Conservation (phyloP, 1,140 invertebrate species). For the Cylas formicarius region DNA sequence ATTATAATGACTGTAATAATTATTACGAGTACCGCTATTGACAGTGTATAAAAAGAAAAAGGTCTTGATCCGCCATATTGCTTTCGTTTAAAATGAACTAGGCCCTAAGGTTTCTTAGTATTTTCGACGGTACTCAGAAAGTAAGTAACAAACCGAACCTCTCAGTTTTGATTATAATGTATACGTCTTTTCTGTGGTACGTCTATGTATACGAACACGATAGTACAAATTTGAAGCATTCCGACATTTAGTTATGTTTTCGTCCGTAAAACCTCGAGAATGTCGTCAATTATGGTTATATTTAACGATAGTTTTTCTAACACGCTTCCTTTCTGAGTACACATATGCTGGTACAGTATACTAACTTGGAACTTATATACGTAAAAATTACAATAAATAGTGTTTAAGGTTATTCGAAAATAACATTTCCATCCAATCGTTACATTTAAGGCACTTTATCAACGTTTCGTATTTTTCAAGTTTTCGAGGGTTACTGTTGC, state of each 20-base stretch:
- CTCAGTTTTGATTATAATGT: neutral
- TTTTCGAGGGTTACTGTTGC: conserved; percentile 8
- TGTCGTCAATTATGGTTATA: conserved; percentile 1
- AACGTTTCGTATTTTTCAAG: conserved; percentile 17
- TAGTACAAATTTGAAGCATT: neutral
- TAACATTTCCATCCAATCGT: conserved; percentile 15
- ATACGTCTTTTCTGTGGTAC: neutral
- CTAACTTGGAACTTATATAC: conserved; percentile 41
- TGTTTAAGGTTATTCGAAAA: conserved; percentile 20
- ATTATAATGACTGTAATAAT: conserved; percentile 11
- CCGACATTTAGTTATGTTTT: too few species aligned
- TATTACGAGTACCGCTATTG: conserved; percentile 8
- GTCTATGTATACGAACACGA: neutral
- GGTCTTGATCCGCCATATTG: neutral
- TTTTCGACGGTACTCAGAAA: neutral
- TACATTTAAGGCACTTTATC: conserved; percentile 34
- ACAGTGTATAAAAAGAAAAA: conserved; percentile 16
- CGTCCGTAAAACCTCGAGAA: neutral
- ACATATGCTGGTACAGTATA: conserved; percentile 31
- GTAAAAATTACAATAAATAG: conserved; percentile 41
- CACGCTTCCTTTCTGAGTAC: conserved; percentile 21
- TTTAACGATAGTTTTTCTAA: neutral
- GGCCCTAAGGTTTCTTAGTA: neutral
- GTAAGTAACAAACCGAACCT: neutral
- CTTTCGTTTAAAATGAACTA: conserved; percentile 1